Conservation (phyloP, 2,113 vertebrate species). For the Oryzias javanicus region DNA sequence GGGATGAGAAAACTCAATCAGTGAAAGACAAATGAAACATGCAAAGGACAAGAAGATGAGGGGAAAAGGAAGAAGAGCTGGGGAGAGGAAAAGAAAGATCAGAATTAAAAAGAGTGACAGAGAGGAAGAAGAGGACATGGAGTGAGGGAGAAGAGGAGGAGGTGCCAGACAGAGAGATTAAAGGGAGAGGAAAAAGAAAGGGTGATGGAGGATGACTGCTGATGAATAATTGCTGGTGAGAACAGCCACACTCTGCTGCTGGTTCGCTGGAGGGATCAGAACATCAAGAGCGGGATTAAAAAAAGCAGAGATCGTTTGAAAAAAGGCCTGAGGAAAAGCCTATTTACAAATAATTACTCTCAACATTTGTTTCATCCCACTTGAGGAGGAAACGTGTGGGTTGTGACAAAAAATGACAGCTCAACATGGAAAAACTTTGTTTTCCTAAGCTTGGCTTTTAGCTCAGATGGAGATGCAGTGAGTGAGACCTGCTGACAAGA, state of each 20-base stretch:
- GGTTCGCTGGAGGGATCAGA: constrained; percentile 29
- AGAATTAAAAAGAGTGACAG: constrained; percentile 12
- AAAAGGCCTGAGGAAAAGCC: constrained; percentile 16
- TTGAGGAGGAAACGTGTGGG: constrained; percentile 3
- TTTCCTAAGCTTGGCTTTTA: constrained; percentile 4
- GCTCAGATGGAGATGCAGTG: neutral
- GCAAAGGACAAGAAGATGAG: neutral
- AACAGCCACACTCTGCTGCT: constrained; percentile 30
- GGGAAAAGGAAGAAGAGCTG: neutral
- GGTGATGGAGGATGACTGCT: constrained; percentile 37
- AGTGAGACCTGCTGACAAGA: neutral
- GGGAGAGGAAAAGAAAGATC: neutral
- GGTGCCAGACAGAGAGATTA: constrained; percentile 32
- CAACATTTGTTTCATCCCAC: constrained; percentile 34
- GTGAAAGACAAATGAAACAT: neutral
- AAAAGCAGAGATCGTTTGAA: constrained; percentile 49
- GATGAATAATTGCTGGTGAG: constrained; percentile 54
- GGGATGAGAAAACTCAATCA: neutral
- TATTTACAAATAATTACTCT: constrained; percentile 50
- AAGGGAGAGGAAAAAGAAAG: constrained; percentile 33
- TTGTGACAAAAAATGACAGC: neutral
- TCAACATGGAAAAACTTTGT: neutral
- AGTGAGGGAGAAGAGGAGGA: constrained; percentile 3
- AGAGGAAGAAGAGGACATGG: constrained; percentile 21
- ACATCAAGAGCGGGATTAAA: constrained; percentile 41